Percentiles rank a stretch among this genome's conserved stretches.
Conservation (phyloP, 2,113 vertebrate species). For the Coturnix japonica region DNA sequence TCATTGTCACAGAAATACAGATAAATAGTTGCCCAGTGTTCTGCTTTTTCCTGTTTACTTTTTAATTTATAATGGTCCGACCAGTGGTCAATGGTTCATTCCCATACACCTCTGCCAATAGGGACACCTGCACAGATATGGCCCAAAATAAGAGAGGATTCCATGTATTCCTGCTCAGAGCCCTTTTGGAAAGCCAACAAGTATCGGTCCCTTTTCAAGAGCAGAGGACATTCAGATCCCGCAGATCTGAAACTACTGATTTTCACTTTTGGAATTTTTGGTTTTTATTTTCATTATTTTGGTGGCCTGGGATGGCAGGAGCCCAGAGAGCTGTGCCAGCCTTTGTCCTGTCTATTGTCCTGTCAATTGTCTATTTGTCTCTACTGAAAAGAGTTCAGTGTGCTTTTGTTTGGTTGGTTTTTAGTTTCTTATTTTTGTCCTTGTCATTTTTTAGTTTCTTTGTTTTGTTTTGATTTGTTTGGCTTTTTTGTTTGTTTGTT, state of each 20-base stretch:
- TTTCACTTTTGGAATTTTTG: not conserved
- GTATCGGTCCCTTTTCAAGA: not conserved
- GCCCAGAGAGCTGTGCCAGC: not conserved
- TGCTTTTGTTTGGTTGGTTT: not conserved
- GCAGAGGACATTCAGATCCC: not conserved
- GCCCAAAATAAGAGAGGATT: not conserved
- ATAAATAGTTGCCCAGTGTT: conserved; percentile 33
- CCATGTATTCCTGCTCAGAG: not conserved
- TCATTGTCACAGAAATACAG: not conserved
- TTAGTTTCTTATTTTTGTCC: not conserved
- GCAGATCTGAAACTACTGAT: not conserved
- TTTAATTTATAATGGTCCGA: not conserved
- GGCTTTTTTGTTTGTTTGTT: too few relatives aligned
- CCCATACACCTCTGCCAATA: not conserved
- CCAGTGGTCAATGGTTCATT: accelerated
- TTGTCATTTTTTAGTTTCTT: too few relatives aligned
- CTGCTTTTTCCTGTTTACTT: conserved; percentile 41
- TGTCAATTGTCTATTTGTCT: not conserved
- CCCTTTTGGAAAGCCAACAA: not conserved
- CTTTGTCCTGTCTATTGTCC: not conserved
- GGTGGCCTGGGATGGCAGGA: not conserved
- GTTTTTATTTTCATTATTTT: not conserved
- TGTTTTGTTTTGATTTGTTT: too few relatives aligned
- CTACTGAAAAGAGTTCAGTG: not conserved
- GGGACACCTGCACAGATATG: not conserved